phyloP scores from a whole-genome alignment of 2,797 vertebrate species.

The Setipinna tenuifilis region DNA sequence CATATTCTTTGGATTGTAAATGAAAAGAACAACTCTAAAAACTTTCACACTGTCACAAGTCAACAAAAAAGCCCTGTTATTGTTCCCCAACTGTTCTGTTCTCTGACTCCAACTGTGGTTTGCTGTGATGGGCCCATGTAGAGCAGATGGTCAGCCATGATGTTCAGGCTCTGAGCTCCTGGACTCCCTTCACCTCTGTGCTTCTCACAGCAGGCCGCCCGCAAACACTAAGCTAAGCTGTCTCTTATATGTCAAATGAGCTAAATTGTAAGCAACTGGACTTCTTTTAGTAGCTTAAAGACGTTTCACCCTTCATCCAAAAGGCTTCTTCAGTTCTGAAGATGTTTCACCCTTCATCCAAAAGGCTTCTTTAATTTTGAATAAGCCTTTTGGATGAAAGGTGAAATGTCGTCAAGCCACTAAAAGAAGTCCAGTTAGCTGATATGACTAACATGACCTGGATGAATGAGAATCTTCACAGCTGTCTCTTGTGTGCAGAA shows the following conservation, averaged over 20 bases:
- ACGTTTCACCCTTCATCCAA: too few species aligned
- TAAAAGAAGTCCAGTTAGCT: too few species aligned
- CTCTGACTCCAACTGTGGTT: background rate
- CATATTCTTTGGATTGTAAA: constrained; percentile 45
- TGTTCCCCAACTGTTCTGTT: background rate
- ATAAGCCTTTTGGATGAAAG: too few species aligned
- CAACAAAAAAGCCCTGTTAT: background rate
- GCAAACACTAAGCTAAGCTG: background rate
- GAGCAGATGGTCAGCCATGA: background rate
- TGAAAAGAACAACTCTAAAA: constrained; percentile 57
- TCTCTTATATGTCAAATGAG: background rate
- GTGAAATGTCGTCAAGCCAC: too few species aligned
- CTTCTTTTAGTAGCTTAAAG: too few species aligned
- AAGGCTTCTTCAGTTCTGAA: too few species aligned
- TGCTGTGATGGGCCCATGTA: background rate
- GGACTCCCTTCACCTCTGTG: background rate
- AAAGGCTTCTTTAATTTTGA: too few species aligned
- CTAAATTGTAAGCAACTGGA: too few species aligned
- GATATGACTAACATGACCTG: too few species aligned
- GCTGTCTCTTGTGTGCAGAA: background rate
- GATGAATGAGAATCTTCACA: too few species aligned
- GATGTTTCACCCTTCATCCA: too few species aligned
- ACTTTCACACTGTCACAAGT: constrained; percentile 29
- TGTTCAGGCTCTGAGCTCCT: background rate
- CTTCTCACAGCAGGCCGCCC: background rate